phyloP scores from a whole-genome alignment of 1,140 invertebrate genomes.

The Gerris buenoi region DNA sequence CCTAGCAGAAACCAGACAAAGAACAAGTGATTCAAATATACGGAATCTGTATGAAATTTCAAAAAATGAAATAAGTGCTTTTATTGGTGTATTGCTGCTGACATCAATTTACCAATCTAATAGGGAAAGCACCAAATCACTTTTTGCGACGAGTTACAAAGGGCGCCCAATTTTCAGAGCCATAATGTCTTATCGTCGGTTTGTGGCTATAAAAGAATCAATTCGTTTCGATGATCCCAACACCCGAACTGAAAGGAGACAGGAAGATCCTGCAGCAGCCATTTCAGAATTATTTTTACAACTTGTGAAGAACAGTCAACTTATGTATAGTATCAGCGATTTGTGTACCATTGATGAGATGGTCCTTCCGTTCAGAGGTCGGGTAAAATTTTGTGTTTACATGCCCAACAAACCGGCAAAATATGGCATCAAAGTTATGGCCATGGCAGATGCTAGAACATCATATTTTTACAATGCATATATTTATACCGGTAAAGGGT shows the following conservation, averaged over 20 bases:
- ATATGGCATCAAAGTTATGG: constrained; percentile 30
- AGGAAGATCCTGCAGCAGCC: constrained; percentile 14
- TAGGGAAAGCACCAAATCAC: too few relatives aligned
- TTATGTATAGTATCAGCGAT: constrained; percentile 19
- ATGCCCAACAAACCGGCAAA: constrained; percentile 28
- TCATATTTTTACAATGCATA: constrained; percentile 20
- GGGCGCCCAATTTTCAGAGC: too few relatives aligned
- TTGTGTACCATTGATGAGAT: constrained; percentile 26
- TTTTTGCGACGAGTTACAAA: too few relatives aligned
- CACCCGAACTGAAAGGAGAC: constrained; percentile 19
- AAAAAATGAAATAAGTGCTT: too few relatives aligned
- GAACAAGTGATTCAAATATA: too few relatives aligned
- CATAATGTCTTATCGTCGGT: too few relatives aligned
- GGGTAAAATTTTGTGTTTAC: constrained; percentile 29
- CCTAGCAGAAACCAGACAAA: too few relatives aligned
- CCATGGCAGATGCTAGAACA: too few relatives aligned
- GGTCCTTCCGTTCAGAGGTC: constrained; percentile 27
- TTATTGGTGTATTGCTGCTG: too few relatives aligned
- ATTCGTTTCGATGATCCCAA: constrained; percentile 27
- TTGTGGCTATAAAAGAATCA: too few relatives aligned
- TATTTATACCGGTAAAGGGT: constrained; percentile 20
- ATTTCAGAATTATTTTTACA: constrained; percentile 21
- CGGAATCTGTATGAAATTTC: too few relatives aligned
- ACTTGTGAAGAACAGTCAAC: constrained; percentile 23
- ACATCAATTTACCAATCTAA: too few relatives aligned